Evolutionary conservation across 2,888 invertebrate species (phyloP).

Genomic region (Vandiemenella viatica): DNA sequence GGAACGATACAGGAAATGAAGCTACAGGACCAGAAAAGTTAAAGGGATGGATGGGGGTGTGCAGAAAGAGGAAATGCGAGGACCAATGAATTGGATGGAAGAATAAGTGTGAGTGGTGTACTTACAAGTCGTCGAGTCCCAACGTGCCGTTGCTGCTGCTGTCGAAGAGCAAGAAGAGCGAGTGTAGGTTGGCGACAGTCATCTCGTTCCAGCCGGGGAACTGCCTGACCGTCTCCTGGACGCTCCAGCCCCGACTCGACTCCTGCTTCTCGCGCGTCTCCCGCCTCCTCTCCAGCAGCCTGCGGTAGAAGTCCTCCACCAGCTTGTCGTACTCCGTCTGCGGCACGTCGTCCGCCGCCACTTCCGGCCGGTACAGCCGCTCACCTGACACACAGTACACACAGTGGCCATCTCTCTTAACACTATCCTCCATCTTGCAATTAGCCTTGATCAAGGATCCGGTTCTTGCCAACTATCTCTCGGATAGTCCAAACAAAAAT

Average conservation of each 20-base stretch:
- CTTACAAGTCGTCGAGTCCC: slow-evolving; percentile 39
- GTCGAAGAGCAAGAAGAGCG: slow-evolving; percentile 39
- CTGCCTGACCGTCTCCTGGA: slow-evolving; percentile 34
- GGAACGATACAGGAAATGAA: too few species aligned
- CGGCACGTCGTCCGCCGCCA: slow-evolving; percentile 18
- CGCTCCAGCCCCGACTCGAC: slow-evolving; percentile 37
- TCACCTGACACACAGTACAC: slow-evolving; percentile 14
- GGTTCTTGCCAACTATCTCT: too few species aligned
- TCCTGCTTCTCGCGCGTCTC: slow-evolving; percentile 39
- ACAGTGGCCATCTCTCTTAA: too few species aligned
- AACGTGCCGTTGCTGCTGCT: slow-evolving; percentile 42
- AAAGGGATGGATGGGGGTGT: too few species aligned
- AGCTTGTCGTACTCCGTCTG: slow-evolving; percentile 22
- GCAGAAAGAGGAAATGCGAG: too few species aligned
- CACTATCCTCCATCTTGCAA: too few species aligned
- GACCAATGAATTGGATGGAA: too few species aligned
- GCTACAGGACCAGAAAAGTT: too few species aligned
- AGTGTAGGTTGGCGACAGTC: slow-evolving; percentile 41
- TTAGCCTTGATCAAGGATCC: background rate
- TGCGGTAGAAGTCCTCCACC: slow-evolving; percentile 36
- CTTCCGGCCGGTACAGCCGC: slow-evolving; percentile 23
- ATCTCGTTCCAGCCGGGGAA: slow-evolving; percentile 44
- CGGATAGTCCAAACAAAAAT: too few species aligned
- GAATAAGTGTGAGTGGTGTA: too few species aligned
- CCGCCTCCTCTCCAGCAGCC: slow-evolving; percentile 34